Conservation (phyloP, 2,888 invertebrate species). For the Diloba caeruleocephala region DNA sequence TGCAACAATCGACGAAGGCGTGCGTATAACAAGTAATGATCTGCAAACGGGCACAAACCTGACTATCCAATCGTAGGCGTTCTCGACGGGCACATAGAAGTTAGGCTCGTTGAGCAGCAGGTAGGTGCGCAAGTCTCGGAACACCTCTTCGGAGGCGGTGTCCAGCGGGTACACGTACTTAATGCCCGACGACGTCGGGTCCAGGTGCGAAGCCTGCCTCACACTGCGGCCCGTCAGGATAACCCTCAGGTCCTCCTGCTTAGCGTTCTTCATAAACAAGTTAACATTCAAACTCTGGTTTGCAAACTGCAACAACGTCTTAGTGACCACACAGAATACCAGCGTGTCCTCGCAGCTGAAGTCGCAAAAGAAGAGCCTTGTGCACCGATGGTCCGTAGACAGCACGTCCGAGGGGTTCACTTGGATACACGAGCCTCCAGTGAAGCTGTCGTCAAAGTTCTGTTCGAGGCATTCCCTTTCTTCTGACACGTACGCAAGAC, state of each 20-base stretch:
- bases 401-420: conserved; percentile 74
- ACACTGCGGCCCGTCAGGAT: conserved; percentile 63
- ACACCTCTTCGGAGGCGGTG: conserved; percentile 30
- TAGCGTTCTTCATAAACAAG: conserved; percentile 55
- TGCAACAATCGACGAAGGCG: no score
- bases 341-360: conserved; percentile 65
- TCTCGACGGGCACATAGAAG: conserved; percentile 80
- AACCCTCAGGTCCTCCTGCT: conserved; percentile 41
- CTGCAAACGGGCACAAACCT: conserved; percentile 60
- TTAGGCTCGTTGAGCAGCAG: conserved; percentile 71
- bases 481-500: conserved; percentile 60
- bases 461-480: conserved; percentile 74
- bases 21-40: no score
- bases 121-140: conserved; percentile 67
- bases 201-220: conserved; percentile 12
- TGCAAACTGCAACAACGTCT: conserved; percentile 54
- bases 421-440: conserved; percentile 86
- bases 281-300: conserved; percentile 70
- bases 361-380: conserved; percentile 77
- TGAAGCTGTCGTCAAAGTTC: conserved; percentile 80
- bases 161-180: conserved; percentile 54
- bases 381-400: conserved; percentile 55
- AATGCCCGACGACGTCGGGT: conserved; percentile 24
- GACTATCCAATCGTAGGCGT: conserved; percentile 76
- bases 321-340: conserved; percentile 78